These are phyloP conservation scores for Protaetia brevitarsis DNA, from an alignment of 1,140 invertebrate species.

Conservation along the genomic window DNA sequence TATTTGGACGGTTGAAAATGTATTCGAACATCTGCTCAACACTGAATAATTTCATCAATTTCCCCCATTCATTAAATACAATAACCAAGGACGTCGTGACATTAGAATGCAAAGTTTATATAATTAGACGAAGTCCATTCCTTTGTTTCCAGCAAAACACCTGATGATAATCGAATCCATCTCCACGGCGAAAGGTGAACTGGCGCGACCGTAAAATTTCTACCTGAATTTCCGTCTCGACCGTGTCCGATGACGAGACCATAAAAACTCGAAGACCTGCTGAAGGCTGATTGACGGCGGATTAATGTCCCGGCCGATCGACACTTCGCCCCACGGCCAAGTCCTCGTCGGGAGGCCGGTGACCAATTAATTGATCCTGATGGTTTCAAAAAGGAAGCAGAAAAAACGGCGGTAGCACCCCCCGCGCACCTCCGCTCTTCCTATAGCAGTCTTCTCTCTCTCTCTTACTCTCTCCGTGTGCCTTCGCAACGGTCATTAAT, in stretches of 20 bases:
- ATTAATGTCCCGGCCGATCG: constrained; percentile 13
- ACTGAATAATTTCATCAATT: too few species aligned
- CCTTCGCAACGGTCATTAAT: constrained; percentile 15
- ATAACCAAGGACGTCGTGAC: too few species aligned
- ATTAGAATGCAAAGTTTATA: too few species aligned
- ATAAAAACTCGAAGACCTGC: constrained; percentile 12
- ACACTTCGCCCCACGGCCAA: not conserved
- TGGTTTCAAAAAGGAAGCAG: constrained; percentile 7
- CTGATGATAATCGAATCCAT: not conserved
- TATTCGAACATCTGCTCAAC: too few species aligned
- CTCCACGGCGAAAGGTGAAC: not conserved
- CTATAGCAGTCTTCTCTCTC: not conserved
- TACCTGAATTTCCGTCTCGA: not conserved
- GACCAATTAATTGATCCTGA: constrained; percentile 13
- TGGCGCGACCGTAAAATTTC: not conserved
- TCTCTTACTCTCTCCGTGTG: not conserved
- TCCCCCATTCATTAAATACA: too few species aligned
- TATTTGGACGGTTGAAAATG: too few species aligned
- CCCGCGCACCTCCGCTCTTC: not conserved
- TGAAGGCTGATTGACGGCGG: constrained; percentile 5
- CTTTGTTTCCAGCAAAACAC: not conserved
- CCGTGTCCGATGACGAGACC: not conserved
- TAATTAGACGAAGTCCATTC: too few species aligned
- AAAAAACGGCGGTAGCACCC: too few species aligned
- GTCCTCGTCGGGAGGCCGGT: constrained; percentile 1